Conservation (phyloP, 2,797 vertebrate genomes). For the Pseudotriccus pelzelni region DNA sequence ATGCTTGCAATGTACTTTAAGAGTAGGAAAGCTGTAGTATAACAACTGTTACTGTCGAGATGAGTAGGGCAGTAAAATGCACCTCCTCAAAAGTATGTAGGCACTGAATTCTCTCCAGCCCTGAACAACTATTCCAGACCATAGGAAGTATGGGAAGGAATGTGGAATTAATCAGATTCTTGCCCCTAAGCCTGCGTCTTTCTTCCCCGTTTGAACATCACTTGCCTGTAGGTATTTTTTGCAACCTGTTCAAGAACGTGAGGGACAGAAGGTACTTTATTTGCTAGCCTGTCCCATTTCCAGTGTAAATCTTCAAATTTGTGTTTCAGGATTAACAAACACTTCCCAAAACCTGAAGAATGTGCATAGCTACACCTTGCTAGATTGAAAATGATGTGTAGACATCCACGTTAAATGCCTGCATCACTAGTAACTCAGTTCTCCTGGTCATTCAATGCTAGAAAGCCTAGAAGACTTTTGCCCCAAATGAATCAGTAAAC, state of each 20-base stretch:
- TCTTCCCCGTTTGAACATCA: neutral
- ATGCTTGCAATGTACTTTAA: neutral
- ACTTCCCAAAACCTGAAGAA: neutral
- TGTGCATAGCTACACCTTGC: neutral
- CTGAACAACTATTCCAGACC: neutral
- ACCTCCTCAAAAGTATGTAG: neutral
- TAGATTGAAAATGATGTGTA: neutral
- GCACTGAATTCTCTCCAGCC: neutral
- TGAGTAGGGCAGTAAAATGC: neutral
- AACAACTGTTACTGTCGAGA: neutral
- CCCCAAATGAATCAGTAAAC: neutral
- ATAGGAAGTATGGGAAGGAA: neutral
- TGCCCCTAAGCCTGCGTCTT: neutral
- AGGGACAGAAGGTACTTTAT: neutral
- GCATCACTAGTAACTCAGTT: neutral
- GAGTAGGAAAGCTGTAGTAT: neutral
- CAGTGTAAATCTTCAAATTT: neutral
- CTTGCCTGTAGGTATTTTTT: neutral
- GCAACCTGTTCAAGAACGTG: neutral
- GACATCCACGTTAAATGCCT: neutral
- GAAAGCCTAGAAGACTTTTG: neutral
- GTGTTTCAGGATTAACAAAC: neutral
- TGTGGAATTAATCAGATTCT: neutral
- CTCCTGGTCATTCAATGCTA: neutral
- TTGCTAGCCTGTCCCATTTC: neutral